Evolutionary conservation across 2,888 invertebrate genomes (phyloP).

Genomic region (Hirtodrosophila duncani): DNA sequence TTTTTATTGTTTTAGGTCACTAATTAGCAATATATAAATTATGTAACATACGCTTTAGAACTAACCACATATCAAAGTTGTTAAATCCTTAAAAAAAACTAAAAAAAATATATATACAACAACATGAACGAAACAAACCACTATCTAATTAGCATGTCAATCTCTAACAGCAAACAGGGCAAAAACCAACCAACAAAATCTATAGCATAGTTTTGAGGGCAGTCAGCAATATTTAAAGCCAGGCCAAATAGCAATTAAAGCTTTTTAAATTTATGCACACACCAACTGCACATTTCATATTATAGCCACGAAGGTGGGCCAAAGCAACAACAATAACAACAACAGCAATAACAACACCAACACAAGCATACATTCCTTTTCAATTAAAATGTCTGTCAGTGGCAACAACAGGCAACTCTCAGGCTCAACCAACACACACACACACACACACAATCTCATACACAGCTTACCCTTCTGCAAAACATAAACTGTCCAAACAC

Average conservation of each 20-base stretch:
- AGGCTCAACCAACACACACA: slow-evolving; percentile 3
- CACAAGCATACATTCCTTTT: slow-evolving; percentile 54
- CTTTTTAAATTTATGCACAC: slow-evolving; percentile 55
- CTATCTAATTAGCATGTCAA: slow-evolving; percentile 58
- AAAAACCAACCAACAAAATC: slow-evolving; percentile 8
- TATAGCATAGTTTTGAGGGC: slow-evolving; percentile 9
- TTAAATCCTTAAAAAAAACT: slow-evolving; percentile 1
- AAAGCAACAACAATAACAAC: background rate
- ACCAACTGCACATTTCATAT: slow-evolving; percentile 48
- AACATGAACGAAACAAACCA: slow-evolving; percentile 28
- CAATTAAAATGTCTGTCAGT: slow-evolving; percentile 59
- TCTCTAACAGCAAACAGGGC: slow-evolving; percentile 20
- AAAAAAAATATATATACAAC: slow-evolving; percentile 9
- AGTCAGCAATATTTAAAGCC: background rate
- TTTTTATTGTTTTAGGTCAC: slow-evolving; percentile 5
- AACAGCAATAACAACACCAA: slow-evolving; percentile 3
- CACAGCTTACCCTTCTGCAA: slow-evolving; percentile 1
- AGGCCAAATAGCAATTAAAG: slow-evolving; percentile 43
- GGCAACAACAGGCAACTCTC: slow-evolving; percentile 26
- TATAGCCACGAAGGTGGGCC: slow-evolving; percentile 20
- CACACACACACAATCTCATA: slow-evolving; percentile 4
- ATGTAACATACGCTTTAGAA: slow-evolving; percentile 19
- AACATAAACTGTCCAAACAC: slow-evolving; percentile 39
- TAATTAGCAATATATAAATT: slow-evolving; percentile 31
- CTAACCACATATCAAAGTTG: slow-evolving; percentile 9